Conservation (phyloP, 1,140 invertebrate species). For the Odontomachus brunneus region DNA sequence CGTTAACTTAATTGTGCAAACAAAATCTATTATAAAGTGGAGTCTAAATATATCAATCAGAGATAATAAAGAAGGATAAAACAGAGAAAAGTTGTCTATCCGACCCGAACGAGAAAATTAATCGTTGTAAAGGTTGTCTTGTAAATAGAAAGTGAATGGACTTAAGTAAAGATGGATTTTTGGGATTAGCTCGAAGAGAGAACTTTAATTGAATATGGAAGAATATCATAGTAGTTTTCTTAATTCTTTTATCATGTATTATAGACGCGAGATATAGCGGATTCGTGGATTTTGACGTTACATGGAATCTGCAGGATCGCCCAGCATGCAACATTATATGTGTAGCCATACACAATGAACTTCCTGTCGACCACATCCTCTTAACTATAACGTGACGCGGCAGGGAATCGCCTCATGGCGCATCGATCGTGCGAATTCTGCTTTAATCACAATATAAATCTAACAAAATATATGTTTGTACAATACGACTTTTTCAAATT, state of each 20-base stretch:
- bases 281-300: conserved; percentile 33
- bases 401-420: conserved; percentile 75
- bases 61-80: neutral
- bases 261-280: conserved; percentile 11
- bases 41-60: neutral
- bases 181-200: too few relatives aligned
- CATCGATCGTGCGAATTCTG: conserved; percentile 69
- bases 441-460: conserved; percentile 37
- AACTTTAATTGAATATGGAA: too few relatives aligned
- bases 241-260: neutral
- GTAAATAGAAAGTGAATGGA: neutral
- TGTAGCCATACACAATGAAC: conserved; percentile 81
- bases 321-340: conserved; percentile 78
- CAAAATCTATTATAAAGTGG: neutral
- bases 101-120: neutral
- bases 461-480: too few relatives aligned
- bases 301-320: conserved; percentile 70
- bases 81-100: neutral
- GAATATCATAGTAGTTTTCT: too few relatives aligned
- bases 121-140: neutral
- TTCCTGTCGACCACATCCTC: conserved; percentile 83
- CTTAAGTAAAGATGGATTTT: too few relatives aligned
- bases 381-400: conserved; percentile 73
- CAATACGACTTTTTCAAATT: neutral
- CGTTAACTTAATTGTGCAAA: too few relatives aligned